These are phyloP conservation scores for Ammodytes dubius DNA, from an alignment of 2,113 vertebrate genomes.

Conservation along the genomic window DNA sequence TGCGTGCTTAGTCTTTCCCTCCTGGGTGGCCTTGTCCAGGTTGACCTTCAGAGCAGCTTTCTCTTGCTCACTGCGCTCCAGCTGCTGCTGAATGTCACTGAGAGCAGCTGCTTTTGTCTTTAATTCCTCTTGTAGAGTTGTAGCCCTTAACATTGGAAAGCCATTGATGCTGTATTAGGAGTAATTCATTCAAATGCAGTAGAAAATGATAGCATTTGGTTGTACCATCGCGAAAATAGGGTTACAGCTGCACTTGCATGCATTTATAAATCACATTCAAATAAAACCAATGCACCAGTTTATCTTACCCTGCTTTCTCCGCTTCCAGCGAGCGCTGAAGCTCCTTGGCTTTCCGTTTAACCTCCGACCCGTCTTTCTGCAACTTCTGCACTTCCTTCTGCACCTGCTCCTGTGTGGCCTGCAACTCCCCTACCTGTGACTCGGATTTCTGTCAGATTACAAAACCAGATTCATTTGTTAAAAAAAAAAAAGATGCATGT, in stretches of 20 bases:
- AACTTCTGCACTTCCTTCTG: constrained; percentile 87
- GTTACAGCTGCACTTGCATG: background rate
- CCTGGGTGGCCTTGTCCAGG: constrained; percentile 87
- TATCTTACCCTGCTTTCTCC: constrained; percentile 89
- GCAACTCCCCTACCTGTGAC: constrained; percentile 86
- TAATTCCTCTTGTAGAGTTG: constrained; percentile 86
- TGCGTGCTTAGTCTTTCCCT: constrained; percentile 81
- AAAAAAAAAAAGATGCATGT: background rate
- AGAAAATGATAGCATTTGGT: background rate
- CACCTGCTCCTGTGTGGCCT: constrained; percentile 86
- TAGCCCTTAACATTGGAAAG: constrained; percentile 77
- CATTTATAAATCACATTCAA: background rate
- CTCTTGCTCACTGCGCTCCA: constrained; percentile 86
- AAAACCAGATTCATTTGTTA: background rate
- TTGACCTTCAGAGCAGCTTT: constrained; percentile 83
- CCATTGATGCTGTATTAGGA: background rate
- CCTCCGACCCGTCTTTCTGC: constrained; percentile 85
- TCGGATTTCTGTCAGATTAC: constrained; percentile 90
- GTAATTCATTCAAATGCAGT: background rate
- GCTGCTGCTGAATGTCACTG: constrained; percentile 84
- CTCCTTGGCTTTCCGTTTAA: constrained; percentile 87
- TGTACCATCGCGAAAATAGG: background rate
- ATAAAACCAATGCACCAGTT: background rate
- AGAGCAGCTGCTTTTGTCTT: constrained; percentile 89
- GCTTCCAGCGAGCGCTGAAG: constrained; percentile 86